Base-by-base conservation (phyloP, 1,140 invertebrate genomes). In the Drosophila albomicans region DNA sequence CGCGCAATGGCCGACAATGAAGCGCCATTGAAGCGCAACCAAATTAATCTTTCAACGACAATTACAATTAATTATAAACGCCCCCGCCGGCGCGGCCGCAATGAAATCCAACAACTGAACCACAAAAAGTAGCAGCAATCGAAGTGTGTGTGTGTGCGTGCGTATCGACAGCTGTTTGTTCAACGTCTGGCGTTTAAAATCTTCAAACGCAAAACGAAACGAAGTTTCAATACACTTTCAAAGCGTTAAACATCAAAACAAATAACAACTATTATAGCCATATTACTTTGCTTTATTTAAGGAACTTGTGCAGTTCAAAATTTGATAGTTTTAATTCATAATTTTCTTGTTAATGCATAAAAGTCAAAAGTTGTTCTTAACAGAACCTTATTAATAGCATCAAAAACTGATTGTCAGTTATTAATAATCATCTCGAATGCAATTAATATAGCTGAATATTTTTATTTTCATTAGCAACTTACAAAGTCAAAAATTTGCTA, bases 61-160 rank as follows among this genome's bases (percentile, higher is more conserved):
- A 89, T 89, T 89, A 89, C 85, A 90, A 89, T 89, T 89, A 89
- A 89, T 89, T 89, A 89, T 89, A 88, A 90, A 89, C 85, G 85
- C 78, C 85, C 75, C 86, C 86, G 78, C 64, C 85, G 61, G 49
- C 57, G 62, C 49, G 25, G 25, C 52, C 69, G 54, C 80, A 75
- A 35, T 58, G 71, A 77, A 81, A 72, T 67, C 66, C 61, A 61
- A 43, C 65, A 68, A 69, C 64, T 70, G 61, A 80, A 72, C 65
- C 78, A 81, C 82, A 81, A 82, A 54, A 87, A 76, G 66, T 69
- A 65, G 48, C 71, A 70, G 62, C 59, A 81, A 59, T 58, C 49
- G 11, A 25, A 51, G 51, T n/a, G 49, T 49, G 74, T 63, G 48
- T 20, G 65, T 65, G 64, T 59, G 65, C 13, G 69, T 68, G 68